Conservation (phyloP, 2,113 vertebrate genomes). For the Drymodes brunneopygia region DNA sequence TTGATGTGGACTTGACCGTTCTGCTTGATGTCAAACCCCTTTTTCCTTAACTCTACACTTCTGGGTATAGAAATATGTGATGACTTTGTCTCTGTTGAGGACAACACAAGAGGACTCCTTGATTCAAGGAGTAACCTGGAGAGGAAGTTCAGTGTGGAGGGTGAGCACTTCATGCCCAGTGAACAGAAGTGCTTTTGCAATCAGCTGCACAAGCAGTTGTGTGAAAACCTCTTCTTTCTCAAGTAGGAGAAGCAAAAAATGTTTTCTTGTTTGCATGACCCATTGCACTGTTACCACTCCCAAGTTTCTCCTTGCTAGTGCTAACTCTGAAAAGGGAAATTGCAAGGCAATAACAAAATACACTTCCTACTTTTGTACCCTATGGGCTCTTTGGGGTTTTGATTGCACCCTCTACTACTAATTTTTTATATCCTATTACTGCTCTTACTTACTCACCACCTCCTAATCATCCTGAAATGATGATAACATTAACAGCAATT, state of each 20-base stretch:
- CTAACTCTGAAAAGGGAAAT: neutral
- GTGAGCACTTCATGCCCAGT: neutral
- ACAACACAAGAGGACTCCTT: neutral
- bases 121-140: neutral
- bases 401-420: neutral
- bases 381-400: neutral
- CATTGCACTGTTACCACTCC: neutral
- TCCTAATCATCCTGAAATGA: neutral
- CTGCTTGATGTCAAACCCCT: neutral
- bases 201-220: neutral
- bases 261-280: neutral
- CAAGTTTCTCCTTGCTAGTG: neutral
- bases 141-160: neutral
- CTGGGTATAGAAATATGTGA: neutral
- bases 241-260: neutral
- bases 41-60: neutral
- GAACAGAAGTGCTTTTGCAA: neutral
- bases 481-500: neutral
- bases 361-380: neutral
- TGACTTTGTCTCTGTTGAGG: neutral
- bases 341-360: neutral
- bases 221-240: neutral
- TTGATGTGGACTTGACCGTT: neutral
- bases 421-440: neutral
- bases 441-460: neutral